phyloP scores from a whole-genome alignment of 2,113 vertebrate genomes.

The Protobothrops flavoviridis region DNA sequence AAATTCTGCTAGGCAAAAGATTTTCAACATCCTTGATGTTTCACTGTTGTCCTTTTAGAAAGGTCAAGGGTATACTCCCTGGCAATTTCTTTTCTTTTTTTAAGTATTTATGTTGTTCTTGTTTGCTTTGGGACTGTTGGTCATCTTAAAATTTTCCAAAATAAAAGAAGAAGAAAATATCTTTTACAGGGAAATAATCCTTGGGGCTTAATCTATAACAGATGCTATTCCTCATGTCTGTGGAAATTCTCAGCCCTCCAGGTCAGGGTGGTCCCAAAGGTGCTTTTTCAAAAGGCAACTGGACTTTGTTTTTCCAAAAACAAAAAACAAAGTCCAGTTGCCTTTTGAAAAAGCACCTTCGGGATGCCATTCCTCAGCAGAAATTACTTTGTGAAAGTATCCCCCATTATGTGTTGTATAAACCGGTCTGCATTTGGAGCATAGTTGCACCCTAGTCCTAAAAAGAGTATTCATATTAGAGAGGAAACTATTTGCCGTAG shows the following conservation, averaged over 20 bases:
- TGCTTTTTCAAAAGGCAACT: not conserved
- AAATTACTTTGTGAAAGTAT: not conserved
- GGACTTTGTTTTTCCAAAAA: not conserved
- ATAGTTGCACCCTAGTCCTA: not conserved
- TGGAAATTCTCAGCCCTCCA: not conserved
- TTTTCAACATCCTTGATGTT: not conserved
- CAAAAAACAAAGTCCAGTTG: not conserved
- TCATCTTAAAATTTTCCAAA: not conserved
- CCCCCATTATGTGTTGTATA: not conserved
- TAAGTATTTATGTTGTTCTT: not conserved
- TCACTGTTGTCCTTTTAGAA: not conserved
- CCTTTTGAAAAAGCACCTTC: not conserved
- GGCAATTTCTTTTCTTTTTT: not conserved
- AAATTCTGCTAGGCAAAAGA: not conserved
- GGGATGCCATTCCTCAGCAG: not conserved
- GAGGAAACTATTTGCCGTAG: not conserved
- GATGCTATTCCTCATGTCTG: not conserved
- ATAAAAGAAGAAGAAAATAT: not conserved
- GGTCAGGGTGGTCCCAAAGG: not conserved
- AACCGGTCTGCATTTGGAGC: not conserved
- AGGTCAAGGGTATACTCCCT: not conserved
- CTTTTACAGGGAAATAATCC: not conserved
- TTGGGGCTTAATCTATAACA: not conserved
- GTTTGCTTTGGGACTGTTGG: not conserved
- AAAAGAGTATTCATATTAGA: not conserved